Base-by-base conservation (phyloP, 2,113 vertebrate genomes). In the Channa maculata region DNA sequence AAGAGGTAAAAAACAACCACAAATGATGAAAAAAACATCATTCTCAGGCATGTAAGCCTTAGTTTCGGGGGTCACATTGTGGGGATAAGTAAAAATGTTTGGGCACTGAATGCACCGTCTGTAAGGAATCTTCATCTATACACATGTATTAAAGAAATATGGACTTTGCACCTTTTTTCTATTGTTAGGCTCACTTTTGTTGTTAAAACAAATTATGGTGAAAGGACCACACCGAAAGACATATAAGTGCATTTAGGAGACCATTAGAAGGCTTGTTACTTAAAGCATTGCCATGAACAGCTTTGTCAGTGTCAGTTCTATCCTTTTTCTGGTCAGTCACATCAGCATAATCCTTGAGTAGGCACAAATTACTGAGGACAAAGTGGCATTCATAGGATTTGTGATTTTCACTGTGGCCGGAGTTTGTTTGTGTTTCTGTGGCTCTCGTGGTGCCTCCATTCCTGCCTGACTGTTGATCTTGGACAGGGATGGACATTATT, bases 401-500 rank as follows among this genome's bases (percentile, higher is more conserved):
- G 11, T 5, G 6, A 50, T 81, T 80, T 60, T 75, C 65, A 43
- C 62, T 43, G 52, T 76, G 81, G 68, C 62, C 62, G 2, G 62
- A 60, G 54, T 62, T 3, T 82, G 83, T 84, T 78, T 83, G 69
- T 67, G 71, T 69, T 62, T 75, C 48, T 65, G 82, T 65, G 78
- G 76, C 67, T 88, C 66, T 68, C 64, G 61, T 50, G 78, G 87
- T 89, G 81, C 84, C 86, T 86, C 72, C 57, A 55, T 77, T 87
- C 82, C 85, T 77, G 73, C 24, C 36, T 41, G 70, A 77, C 84
- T 91, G 89, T 93, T 94, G 88, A 78, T 89, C 59, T 88, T 94
- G 90, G 86, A 80, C 15, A 5, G 15, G 46, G 14, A 52, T 2
- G 43, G 55, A 68, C 77, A 65, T 83, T 89, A 82, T 90, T 88